Evolutionary conservation across 2,113 vertebrate genomes (phyloP).

Genomic region (Malurus cyaneus): DNA sequence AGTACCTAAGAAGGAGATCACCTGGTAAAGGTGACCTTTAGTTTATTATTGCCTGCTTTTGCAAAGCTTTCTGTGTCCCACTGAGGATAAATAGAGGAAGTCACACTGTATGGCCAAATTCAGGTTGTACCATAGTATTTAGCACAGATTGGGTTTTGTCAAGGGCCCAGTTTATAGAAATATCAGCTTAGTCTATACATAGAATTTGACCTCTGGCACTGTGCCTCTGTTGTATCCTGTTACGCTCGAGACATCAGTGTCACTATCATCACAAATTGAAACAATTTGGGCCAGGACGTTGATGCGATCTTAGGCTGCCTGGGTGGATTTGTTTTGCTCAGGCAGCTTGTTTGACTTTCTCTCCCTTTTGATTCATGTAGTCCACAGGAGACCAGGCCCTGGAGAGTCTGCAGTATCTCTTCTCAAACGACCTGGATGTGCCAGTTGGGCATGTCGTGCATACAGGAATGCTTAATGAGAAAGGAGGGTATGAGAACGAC

Average conservation of each 20-base stretch:
- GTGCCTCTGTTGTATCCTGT: neutral
- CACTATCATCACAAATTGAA: neutral
- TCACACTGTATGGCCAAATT: neutral
- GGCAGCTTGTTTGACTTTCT: neutral
- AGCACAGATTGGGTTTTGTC: neutral
- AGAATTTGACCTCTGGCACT: neutral
- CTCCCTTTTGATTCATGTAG: slow-evolving; percentile 50
- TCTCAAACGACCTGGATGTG: slow-evolving; percentile 94
- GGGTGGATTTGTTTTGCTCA: neutral
- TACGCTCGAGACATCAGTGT: fast-evolving
- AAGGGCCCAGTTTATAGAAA: neutral
- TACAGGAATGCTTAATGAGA: slow-evolving; percentile 95
- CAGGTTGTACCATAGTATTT: neutral
- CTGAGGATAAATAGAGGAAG: neutral
- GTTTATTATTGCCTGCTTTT: neutral
- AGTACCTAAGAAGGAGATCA: slow-evolving; percentile 60
- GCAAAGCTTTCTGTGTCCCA: neutral
- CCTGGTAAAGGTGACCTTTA: neutral
- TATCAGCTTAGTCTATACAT: neutral
- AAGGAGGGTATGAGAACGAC: slow-evolving; percentile 95
- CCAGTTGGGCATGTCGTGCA: slow-evolving; percentile 96
- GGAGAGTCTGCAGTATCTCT: slow-evolving; percentile 88
- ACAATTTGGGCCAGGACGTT: neutral
- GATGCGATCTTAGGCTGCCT: neutral
- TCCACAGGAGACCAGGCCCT: slow-evolving; percentile 89